Percentiles rank a stretch among this genome's conserved stretches.
These are phyloP conservation scores for Pitta sordida DNA, from an alignment of 2,113 vertebrate genomes.

Conservation along the genomic window DNA sequence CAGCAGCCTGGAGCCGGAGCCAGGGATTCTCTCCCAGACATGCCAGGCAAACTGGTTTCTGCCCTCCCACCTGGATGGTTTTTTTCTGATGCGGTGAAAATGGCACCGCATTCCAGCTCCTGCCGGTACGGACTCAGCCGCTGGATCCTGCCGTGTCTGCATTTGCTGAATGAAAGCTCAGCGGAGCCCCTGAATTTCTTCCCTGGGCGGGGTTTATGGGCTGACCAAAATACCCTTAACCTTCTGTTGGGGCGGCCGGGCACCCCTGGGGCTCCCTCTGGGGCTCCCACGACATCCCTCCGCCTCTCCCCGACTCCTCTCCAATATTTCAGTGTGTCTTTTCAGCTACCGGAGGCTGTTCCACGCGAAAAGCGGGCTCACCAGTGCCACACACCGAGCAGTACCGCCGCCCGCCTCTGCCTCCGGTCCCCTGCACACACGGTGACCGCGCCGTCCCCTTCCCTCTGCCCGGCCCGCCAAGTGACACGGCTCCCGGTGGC, in stretches of 20 bases:
- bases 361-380: neutral
- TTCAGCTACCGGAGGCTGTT: neutral
- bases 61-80: neutral
- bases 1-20: neutral
- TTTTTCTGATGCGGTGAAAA: slow-evolving; percentile 22
- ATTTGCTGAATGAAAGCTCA: neutral
- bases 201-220: neutral
- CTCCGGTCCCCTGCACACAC: neutral
- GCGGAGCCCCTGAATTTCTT: neutral
- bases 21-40: neutral
- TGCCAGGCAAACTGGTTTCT: neutral
- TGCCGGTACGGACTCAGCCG: slow-evolving; percentile 1
- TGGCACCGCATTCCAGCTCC: neutral
- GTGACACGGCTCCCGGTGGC: neutral
- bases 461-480: too few relatives aligned
- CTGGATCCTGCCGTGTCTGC: neutral
- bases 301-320: neutral
- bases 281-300: neutral
- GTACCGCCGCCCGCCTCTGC: neutral
- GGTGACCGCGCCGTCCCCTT: neutral
- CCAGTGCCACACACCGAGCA: slow-evolving; percentile 55
- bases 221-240: neutral
- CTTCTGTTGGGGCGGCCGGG: neutral
- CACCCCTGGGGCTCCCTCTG: neutral
- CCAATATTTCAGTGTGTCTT: neutral